These are phyloP conservation scores for Chamaea fasciata DNA, from an alignment of 2,113 vertebrate genomes.

Conservation along the genomic window DNA sequence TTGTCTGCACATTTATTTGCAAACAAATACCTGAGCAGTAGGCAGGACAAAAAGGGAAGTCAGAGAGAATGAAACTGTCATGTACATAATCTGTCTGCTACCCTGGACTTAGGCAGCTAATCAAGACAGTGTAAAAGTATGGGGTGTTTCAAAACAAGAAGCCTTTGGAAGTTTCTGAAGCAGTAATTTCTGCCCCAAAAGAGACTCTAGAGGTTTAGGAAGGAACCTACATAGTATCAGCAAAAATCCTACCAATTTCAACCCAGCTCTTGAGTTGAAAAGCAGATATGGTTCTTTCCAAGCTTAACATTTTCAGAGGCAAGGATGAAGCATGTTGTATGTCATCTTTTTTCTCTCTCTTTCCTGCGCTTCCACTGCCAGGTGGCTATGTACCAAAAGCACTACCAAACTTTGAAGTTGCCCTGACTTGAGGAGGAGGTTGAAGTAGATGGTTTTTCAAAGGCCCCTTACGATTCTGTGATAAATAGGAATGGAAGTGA, in stretches of 20 bases:
- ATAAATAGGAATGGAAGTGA: slow-evolving; percentile 6
- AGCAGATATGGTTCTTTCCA: background rate
- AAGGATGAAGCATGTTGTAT: background rate
- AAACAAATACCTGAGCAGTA: background rate
- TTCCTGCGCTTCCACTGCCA: background rate
- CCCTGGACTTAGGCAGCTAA: background rate
- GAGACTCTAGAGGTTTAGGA: background rate
- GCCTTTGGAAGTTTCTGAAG: background rate
- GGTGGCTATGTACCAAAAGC: background rate
- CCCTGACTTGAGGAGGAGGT: background rate
- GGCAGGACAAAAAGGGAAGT: background rate
- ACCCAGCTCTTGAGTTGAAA: background rate
- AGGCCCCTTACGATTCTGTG: background rate
- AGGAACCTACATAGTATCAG: background rate
- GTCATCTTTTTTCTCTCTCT: background rate
- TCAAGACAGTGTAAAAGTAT: background rate
- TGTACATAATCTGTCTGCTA: background rate
- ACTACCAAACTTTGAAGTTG: background rate
- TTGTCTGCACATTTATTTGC: background rate
- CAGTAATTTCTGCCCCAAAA: background rate
- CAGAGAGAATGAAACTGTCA: background rate
- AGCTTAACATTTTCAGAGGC: background rate
- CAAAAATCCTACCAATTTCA: background rate
- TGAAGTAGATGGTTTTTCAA: background rate
- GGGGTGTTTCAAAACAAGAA: background rate